A percentile compares a stretch with the other conserved stretches of the same genome.
These are phyloP conservation scores for Dendrocincla fuliginosa DNA, from an alignment of 2,797 vertebrate species.

Conservation along the genomic window DNA sequence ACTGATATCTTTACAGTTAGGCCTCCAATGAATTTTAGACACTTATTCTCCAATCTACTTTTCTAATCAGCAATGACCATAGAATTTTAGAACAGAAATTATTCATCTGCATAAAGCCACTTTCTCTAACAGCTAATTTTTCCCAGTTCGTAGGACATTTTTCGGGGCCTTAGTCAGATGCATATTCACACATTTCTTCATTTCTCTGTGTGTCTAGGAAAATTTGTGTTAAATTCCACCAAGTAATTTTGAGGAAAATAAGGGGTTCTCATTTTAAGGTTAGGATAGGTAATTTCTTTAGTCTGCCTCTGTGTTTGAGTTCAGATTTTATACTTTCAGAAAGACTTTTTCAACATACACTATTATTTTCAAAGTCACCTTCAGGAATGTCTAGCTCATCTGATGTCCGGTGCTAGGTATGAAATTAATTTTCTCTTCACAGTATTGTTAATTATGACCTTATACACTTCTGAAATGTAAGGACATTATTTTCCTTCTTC, in stretches of 20 bases:
- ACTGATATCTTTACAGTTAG: background rate
- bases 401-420: background rate
- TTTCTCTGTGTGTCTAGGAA: background rate
- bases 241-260: background rate
- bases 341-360: background rate
- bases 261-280: background rate
- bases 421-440: background rate
- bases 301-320: background rate
- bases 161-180: background rate
- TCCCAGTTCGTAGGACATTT: background rate
- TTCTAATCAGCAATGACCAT: background rate
- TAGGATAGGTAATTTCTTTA: background rate
- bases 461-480: background rate
- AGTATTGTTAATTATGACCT: background rate
- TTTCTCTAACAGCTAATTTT: background rate
- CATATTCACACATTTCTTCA: background rate
- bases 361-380: fast-evolving
- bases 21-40: background rate
- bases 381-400: background rate
- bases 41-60: background rate
- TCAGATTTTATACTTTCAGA: background rate
- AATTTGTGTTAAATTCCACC: background rate
- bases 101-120: background rate
- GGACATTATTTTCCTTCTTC: background rate
- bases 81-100: background rate